Evolutionary conservation across 2,113 vertebrate genomes (phyloP).

Genomic region (Gymnarchus niloticus): DNA sequence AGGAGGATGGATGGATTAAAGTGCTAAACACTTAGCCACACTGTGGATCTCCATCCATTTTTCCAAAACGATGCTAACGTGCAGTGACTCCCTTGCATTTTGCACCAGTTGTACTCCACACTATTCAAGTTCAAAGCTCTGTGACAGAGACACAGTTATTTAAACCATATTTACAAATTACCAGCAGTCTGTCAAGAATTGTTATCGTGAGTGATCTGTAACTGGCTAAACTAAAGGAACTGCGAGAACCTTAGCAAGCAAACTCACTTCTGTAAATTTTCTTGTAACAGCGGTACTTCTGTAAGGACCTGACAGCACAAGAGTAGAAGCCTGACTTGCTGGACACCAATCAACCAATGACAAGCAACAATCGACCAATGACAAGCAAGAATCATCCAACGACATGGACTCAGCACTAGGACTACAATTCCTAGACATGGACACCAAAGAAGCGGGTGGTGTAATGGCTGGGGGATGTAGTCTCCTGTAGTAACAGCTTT

Average conservation of each 20-base stretch:
- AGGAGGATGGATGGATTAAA: neutral
- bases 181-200: neutral
- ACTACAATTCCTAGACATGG: too few species aligned
- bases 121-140: neutral
- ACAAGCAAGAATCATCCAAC: too few species aligned
- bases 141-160: too few species aligned
- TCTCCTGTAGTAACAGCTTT: too few species aligned
- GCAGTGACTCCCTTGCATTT: neutral
- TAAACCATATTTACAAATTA: neutral
- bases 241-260: neutral
- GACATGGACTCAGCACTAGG: too few species aligned
- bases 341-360: too few species aligned
- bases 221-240: neutral
- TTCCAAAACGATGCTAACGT: neutral
- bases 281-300: neutral
- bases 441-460: too few species aligned
- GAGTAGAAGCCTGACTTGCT: too few species aligned
- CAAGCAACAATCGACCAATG: too few species aligned
- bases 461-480: too few species aligned
- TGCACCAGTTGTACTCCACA: neutral
- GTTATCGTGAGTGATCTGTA: neutral
- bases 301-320: neutral
- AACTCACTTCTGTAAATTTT: neutral
- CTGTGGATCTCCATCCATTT: neutral
- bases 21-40: neutral